Percentiles rank a stretch among this genome's conserved stretches.
phyloP scores from a whole-genome alignment of 2,888 invertebrate species.

The Trachelus tabidus region DNA sequence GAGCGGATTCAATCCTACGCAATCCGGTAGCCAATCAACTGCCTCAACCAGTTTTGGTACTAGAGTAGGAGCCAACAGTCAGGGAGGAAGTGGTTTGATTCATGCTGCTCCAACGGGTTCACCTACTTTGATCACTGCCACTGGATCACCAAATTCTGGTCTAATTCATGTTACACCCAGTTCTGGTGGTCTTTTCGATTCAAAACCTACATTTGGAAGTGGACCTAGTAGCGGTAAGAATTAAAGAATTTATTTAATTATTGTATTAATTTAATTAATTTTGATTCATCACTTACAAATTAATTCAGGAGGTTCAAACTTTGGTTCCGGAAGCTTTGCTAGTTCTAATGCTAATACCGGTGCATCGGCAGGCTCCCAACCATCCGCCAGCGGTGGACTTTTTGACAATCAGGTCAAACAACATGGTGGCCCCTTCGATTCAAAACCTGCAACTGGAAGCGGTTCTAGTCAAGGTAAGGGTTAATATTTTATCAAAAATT shows the following conservation, averaged over 20 bases:
- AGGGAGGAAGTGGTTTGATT: conserved; percentile 11
- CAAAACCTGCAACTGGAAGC: neutral
- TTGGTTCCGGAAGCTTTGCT: neutral
- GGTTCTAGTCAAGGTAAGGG: neutral
- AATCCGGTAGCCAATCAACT: conserved; percentile 2
- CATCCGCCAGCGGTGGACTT: neutral
- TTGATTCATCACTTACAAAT: neutral
- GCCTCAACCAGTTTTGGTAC: conserved; percentile 22
- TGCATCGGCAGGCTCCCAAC: conserved; percentile 4
- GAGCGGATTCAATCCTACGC: neutral
- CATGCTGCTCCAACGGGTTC: neutral
- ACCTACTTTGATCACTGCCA: neutral
- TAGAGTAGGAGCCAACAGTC: neutral
- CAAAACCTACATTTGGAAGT: neutral
- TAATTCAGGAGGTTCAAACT: conserved; percentile 9
- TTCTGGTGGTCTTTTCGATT: neutral
- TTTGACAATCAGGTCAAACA: neutral
- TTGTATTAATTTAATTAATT: neutral
- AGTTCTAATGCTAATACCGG: conserved; percentile 7
- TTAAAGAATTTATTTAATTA: neutral
- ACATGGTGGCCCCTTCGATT: conserved; percentile 13
- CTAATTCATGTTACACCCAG: conserved; percentile 9
- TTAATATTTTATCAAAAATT: neutral
- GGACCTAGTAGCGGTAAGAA: neutral
- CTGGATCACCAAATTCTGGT: neutral